phyloP scores from a whole-genome alignment of 2,113 vertebrate genomes.

The Gracilinanus agilis region DNA sequence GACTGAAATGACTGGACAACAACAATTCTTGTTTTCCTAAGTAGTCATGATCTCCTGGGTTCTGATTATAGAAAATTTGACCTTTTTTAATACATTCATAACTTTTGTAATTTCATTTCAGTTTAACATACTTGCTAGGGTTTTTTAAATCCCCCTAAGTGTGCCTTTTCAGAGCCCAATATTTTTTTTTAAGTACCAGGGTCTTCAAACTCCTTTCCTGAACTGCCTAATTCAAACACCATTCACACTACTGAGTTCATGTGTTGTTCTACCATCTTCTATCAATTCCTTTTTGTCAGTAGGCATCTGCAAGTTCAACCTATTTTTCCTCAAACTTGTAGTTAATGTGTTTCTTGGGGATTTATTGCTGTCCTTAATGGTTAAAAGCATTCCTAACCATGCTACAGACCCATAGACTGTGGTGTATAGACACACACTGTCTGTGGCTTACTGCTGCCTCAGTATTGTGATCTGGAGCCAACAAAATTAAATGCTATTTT shows the following conservation, averaged over 20 bases:
- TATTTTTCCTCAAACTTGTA: not conserved
- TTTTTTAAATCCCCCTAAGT: not conserved
- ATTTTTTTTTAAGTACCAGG: slow-evolving; percentile 24
- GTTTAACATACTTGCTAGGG: not conserved
- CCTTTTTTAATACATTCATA: not conserved
- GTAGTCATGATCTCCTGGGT: not conserved
- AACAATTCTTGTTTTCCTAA: not conserved
- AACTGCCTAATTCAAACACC: not conserved
- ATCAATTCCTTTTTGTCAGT: not conserved
- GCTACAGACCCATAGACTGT: not conserved
- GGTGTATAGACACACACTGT: not conserved
- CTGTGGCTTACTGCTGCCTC: slow-evolving; percentile 5
- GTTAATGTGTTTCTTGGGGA: slow-evolving; percentile 28
- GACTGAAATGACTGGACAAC: too few species aligned
- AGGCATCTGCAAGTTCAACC: slow-evolving; percentile 8
- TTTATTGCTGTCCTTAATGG: slow-evolving; percentile 21
- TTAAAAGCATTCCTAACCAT: slow-evolving; percentile 26
- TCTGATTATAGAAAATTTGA: not conserved
- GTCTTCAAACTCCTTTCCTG: slow-evolving; percentile 8
- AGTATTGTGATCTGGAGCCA: slow-evolving; percentile 32
- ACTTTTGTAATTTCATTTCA: not conserved
- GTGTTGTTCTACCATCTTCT: not conserved
- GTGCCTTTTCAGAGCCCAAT: slow-evolving; percentile 26
- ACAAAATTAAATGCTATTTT: slow-evolving; percentile 45
- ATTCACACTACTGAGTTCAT: not conserved